Conservation (phyloP, 1,140 invertebrate species). For the Solenopsis invicta region DNA sequence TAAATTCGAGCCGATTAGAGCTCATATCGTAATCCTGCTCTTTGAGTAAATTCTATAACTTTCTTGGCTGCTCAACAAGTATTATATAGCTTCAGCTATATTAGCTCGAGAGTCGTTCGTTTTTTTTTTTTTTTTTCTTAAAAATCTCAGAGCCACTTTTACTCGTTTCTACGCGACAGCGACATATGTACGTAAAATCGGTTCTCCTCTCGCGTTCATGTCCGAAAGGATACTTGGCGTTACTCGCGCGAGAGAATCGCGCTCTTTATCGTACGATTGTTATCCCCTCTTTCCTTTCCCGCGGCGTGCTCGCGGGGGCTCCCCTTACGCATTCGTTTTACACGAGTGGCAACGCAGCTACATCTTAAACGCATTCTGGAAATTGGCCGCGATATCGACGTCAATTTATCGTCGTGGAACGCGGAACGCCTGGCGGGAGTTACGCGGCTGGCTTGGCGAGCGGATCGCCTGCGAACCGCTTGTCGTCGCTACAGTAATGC, state of each 20-base stretch:
- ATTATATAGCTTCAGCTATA: background rate
- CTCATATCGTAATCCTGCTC: background rate
- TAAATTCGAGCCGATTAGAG: constrained; percentile 17
- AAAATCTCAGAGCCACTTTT: background rate
- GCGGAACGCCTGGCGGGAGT: constrained; percentile 66
- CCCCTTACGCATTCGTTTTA: background rate
- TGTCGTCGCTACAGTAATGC: constrained; percentile 75
- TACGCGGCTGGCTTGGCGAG: constrained; percentile 73
- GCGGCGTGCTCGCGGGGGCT: background rate
- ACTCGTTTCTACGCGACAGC: background rate
- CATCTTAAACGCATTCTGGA: constrained; percentile 82
- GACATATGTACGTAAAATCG: background rate
- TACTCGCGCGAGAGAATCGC: constrained; percentile 19
- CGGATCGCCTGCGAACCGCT: constrained; percentile 60
- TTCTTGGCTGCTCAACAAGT: constrained; percentile 9
- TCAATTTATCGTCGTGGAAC: constrained; percentile 81
- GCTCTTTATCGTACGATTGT: background rate
- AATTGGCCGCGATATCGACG: constrained; percentile 83
- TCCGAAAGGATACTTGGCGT: background rate
- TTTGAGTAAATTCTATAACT: constrained; percentile 2
- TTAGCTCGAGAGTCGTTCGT: background rate
- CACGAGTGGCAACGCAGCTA: constrained; percentile 64
- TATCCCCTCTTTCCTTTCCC: background rate
- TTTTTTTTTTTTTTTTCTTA: background rate
- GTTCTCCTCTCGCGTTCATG: background rate